phyloP scores from a whole-genome alignment of 2,888 invertebrate species.

The Mythimna ferrago region DNA sequence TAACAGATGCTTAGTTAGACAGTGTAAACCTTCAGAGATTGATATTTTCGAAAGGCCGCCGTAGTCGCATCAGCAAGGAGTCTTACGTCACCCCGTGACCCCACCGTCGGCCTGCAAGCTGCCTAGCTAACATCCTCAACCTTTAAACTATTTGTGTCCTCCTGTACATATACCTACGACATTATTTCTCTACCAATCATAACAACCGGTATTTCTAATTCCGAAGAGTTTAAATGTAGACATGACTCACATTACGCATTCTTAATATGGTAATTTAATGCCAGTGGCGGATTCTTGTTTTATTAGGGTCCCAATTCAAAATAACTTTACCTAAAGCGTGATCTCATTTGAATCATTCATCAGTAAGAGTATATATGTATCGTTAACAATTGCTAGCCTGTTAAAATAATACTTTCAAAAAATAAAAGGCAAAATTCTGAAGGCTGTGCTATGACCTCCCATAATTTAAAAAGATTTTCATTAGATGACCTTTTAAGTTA shows the following conservation, averaged over 20 bases:
- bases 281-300: conserved; percentile 60
- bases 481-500: conserved; percentile 55
- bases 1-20: conserved; percentile 45
- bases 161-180: conserved; percentile 66
- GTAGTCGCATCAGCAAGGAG: conserved; percentile 62
- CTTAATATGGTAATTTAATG: conserved; percentile 65
- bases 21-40: conserved; percentile 66
- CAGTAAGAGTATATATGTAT: conserved; percentile 16
- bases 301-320: conserved; percentile 56
- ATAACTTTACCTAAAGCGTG: conserved; percentile 35
- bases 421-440: conserved; percentile 11
- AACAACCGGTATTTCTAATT: conserved; percentile 69
- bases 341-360: conserved; percentile 22
- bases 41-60: conserved; percentile 74
- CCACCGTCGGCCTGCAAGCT: conserved; percentile 71
- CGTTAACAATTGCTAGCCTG: background rate
- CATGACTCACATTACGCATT: conserved; percentile 77
- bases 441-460: conserved; percentile 48
- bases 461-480: conserved; percentile 46
- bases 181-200: conserved; percentile 67
- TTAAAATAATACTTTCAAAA: conserved; percentile 11
- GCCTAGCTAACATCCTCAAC: conserved; percentile 81
- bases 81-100: conserved; percentile 81
- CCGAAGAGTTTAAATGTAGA: conserved; percentile 72
- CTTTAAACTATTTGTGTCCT: conserved; percentile 81